phyloP scores from a whole-genome alignment of 2,797 vertebrate genomes.

The Enteromius viviparus region DNA sequence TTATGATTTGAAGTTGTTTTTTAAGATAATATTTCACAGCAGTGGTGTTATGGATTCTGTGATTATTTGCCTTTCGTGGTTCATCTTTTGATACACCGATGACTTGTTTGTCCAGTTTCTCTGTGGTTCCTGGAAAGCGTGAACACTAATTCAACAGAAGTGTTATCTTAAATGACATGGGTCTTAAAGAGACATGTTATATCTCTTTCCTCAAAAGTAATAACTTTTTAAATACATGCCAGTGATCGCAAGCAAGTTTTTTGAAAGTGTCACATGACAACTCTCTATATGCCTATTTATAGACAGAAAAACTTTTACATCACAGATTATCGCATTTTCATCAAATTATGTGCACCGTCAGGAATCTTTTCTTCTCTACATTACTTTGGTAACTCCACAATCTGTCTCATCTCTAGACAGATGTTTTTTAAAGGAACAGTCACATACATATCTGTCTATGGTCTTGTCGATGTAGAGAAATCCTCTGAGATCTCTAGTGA shows the following conservation, averaged over 20 bases:
- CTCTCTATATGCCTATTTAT: neutral
- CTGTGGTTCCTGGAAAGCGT: neutral
- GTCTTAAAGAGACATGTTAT: neutral
- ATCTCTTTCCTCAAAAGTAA: neutral
- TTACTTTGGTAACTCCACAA: neutral
- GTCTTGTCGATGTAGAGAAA: neutral
- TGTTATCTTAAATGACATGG: neutral
- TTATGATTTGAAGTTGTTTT: neutral
- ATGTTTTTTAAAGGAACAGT: slow-evolving; percentile 2
- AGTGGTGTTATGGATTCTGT: neutral
- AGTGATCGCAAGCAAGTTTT: neutral
- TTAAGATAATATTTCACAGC: neutral
- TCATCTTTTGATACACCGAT: neutral
- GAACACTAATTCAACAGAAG: neutral
- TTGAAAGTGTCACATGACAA: neutral
- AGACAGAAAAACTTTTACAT: neutral
- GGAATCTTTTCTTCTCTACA: neutral
- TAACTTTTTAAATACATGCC: neutral
- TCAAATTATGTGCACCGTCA: neutral
- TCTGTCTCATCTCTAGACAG: neutral
- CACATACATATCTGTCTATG: neutral
- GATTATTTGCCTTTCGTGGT: neutral
- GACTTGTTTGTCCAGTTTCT: slow-evolving; percentile 16
- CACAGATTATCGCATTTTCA: neutral
- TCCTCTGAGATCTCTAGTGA: slow-evolving; percentile 36